Evolutionary conservation across 2,888 invertebrate species (phyloP).

Genomic region (Leucophora obtusa): DNA sequence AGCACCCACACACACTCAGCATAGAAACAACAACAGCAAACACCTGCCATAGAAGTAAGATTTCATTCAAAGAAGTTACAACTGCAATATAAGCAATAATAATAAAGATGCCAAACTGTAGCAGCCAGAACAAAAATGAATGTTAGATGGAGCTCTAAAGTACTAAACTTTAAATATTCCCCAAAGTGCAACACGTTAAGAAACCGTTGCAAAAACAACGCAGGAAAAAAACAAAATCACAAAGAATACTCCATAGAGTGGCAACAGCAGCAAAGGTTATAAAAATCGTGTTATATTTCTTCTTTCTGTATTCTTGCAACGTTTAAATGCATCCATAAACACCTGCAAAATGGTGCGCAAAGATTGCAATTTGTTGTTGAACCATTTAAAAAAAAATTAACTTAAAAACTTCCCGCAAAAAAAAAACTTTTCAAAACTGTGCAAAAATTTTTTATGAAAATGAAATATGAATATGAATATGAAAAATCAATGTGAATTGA

Average conservation of each 20-base stretch:
- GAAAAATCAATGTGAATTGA: slow-evolving; percentile 20
- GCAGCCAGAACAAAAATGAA: not conserved
- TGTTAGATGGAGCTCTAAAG: not conserved
- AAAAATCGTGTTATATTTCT: not conserved
- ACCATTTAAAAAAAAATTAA: slow-evolving; percentile 3
- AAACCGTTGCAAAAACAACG: not conserved
- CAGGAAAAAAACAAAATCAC: not conserved
- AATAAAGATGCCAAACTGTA: not conserved
- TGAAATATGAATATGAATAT: slow-evolving; percentile 8
- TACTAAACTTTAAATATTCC: slow-evolving; percentile 36
- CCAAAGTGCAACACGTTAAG: slow-evolving; percentile 35
- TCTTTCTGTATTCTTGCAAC: slow-evolving; percentile 14
- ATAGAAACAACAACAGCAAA: not conserved
- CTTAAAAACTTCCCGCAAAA: not conserved
- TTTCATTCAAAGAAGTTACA: not conserved
- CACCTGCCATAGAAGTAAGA: slow-evolving; percentile 17
- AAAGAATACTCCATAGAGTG: slow-evolving; percentile 3
- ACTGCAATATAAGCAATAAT: slow-evolving; percentile 4
- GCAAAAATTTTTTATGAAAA: not conserved
- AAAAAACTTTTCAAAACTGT: not conserved
- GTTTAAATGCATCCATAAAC: slow-evolving; percentile 42
- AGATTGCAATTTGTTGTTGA: slow-evolving; percentile 22
- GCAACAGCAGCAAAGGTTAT: slow-evolving; percentile 13
- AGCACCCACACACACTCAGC: not conserved
- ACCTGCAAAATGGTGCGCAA: slow-evolving; percentile 37